phyloP scores from a whole-genome alignment of 92 coral and sea anemone species.

The Micromussa lordhowensis region DNA sequence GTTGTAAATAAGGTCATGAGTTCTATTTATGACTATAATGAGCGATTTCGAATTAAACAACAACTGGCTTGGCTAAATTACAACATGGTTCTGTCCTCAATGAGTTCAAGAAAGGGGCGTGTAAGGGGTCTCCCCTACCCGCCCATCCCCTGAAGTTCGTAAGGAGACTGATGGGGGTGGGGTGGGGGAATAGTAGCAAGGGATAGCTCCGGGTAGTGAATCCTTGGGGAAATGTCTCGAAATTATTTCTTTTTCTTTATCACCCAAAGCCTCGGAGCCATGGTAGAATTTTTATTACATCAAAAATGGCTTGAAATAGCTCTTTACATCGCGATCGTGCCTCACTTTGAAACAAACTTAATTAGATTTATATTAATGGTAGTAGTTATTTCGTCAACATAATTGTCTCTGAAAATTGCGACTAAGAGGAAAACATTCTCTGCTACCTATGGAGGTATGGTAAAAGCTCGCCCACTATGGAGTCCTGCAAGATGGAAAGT shows the following conservation, averaged over 20 bases:
- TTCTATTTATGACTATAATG: constrained; percentile 34
- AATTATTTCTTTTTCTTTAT: neutral
- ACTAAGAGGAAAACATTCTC: neutral
- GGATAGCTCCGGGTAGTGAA: no score
- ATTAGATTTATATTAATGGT: neutral
- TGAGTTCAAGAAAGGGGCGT: neutral
- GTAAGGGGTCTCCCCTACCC: neutral
- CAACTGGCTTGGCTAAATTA: constrained; percentile 26
- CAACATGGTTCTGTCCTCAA: neutral
- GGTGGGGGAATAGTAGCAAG: neutral
- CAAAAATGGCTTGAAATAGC: neutral
- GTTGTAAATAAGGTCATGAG: constrained; percentile 43
- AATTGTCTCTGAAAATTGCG: neutral
- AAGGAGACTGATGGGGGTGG: neutral
- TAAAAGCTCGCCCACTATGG: neutral
- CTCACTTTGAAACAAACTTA: neutral
- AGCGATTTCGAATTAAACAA: constrained; percentile 29
- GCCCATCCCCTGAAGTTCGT: neutral
- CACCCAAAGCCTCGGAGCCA: neutral
- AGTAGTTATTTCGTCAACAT: neutral
- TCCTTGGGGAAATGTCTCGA: no score
- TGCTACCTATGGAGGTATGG: neutral
- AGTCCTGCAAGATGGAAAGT: neutral
- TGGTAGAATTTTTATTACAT: neutral
- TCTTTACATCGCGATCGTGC: neutral